A percentile compares a stretch with the other conserved stretches of the same genome.
Conservation (phyloP, 2,113 vertebrate species). For the Megaceryle maxima region DNA sequence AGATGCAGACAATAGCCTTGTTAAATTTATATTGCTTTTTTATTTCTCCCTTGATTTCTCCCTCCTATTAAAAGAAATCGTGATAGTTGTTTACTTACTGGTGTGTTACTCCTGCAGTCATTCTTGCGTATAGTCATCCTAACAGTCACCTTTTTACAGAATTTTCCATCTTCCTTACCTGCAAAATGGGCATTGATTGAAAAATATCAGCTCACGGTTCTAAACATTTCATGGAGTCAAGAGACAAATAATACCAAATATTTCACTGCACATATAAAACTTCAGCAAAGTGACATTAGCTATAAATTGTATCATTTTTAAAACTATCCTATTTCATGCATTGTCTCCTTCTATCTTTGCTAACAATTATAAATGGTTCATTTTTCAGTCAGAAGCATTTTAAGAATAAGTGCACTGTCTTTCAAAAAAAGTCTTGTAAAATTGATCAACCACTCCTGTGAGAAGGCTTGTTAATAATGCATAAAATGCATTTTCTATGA, state of each 20-base stretch:
- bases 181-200: slow-evolving; percentile 24
- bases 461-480: neutral
- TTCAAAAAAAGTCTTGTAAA: neutral
- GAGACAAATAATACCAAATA: neutral
- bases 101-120: slow-evolving; percentile 94
- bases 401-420: neutral
- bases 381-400: neutral
- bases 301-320: neutral
- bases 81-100: slow-evolving; percentile 74
- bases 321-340: neutral
- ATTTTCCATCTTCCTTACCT: slow-evolving; percentile 98
- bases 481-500: neutral
- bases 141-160: slow-evolving; percentile 97
- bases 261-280: neutral
- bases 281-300: neutral
- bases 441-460: neutral
- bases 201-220: neutral
- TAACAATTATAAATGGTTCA: neutral
- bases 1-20: neutral
- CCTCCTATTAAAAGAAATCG: neutral
- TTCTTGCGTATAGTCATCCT: slow-evolving; percentile 99
- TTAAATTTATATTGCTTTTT: neutral
- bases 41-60: neutral
- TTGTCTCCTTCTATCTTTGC: neutral
- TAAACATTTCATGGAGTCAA: neutral